Base-by-base conservation (phyloP, 1,140 invertebrate species). In the Nasonia vitripennis region DNA sequence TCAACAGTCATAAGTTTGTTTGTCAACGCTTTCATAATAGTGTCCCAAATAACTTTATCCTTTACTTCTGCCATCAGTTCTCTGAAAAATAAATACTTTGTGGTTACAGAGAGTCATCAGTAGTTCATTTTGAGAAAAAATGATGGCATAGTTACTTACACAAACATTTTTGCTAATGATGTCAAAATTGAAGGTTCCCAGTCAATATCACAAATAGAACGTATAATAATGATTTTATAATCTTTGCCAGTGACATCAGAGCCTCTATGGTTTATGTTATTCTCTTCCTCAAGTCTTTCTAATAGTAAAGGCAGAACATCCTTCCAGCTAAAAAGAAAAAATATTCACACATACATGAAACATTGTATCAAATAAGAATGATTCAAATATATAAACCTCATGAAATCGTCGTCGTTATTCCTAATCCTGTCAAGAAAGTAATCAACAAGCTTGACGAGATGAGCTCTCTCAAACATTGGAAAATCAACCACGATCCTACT, bases 111-210 rank as follows among this genome's bases (percentile, higher is more conserved):
- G 11, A n/a, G 67, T n/a, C n/a, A 83, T 31, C 3, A 41, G 37
- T 55, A 1, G n/a, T 55, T 55, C 1, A 71, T 23, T 71, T 71
- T 7, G 23, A 31, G 14, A 45, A 68, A 37, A 62, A 20, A 62
- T 62, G 20, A 7, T 45, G 9, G 41, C 10, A 55, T 34, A 0
- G 10, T 37, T 78, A 74, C 86, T 89, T 91, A 94, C 93, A 91
- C 91, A 84, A 94, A 94, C 93, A 94, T 94, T 87, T 92, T 90
- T 23, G 94, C 91, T 1, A 94, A 84, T 6, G 93, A 89, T 48
- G 93, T 91, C 20, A 93, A 83, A 85, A 93, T 91, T 48, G 87
- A 85, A 12, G 88, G 70, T 7, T 93, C 83, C 91, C 93, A 94
- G 14, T 89, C 79, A 73, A 86, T 88, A 70, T 89, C 89, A 81